phyloP scores from a whole-genome alignment of 2,797 vertebrate genomes.

The Hyperoplus immaculatus region DNA sequence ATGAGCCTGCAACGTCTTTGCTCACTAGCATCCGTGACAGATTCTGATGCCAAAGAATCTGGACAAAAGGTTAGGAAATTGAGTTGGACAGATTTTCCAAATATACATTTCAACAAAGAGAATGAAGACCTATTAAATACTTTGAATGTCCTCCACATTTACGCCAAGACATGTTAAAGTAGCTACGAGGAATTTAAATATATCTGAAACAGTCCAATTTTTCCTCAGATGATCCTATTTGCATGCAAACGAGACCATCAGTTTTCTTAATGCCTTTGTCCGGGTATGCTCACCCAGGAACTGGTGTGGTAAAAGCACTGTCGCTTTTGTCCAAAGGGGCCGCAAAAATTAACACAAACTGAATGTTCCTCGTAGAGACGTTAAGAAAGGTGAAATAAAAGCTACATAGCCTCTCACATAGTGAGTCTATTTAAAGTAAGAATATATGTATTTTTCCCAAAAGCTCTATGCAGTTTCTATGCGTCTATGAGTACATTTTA shows the following conservation, averaged over 20 bases:
- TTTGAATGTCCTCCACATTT: background rate
- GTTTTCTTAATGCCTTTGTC: no score
- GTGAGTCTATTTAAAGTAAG: background rate
- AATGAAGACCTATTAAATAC: background rate
- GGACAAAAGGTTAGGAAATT: background rate
- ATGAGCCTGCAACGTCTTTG: conserved; percentile 31
- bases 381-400: no score
- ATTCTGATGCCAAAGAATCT: conserved; percentile 9
- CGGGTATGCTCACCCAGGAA: no score
- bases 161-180: background rate
- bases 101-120: background rate
- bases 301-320: no score
- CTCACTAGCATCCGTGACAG: conserved; percentile 13
- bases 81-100: conserved; percentile 4
- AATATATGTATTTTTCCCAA: background rate
- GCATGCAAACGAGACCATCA: no score
- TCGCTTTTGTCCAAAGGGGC: no score
- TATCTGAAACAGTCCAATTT: no score
- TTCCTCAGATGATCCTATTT: no score
- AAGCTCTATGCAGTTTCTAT: no score
- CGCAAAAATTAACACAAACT: no score
- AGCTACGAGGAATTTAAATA: no score
- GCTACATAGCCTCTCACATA: background rate
- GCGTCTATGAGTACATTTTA: background rate
- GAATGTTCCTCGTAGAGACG: no score